Percentiles rank a stretch among this genome's conserved stretches.
Conservation (phyloP, 1,140 invertebrate genomes). For the Cotesia vestalis region DNA sequence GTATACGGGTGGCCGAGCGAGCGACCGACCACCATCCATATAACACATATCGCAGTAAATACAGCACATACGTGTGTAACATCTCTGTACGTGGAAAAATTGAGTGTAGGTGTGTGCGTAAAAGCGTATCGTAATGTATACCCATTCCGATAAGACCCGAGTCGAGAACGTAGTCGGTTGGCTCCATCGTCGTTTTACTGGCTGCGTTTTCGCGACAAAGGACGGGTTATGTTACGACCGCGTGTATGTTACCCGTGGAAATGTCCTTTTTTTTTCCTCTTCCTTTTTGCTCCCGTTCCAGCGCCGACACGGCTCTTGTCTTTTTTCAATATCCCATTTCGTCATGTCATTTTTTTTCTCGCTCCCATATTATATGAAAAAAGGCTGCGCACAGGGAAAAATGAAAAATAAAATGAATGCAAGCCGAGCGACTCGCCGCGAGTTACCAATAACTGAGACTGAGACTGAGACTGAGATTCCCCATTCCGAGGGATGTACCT, state of each 20-base stretch:
- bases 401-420: constrained; percentile 11
- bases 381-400: not conserved
- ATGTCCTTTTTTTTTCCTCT: constrained; percentile 30
- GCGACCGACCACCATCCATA: too few relatives aligned
- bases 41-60: not conserved
- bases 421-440: constrained; percentile 28
- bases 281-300: not conserved
- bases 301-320: constrained; percentile 2
- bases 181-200: constrained; percentile 34
- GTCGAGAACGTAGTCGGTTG: constrained; percentile 34
- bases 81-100: constrained; percentile 26
- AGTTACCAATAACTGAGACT: constrained; percentile 28
- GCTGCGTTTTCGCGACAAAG: constrained; percentile 49
- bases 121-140: constrained; percentile 50
- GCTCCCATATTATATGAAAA: constrained; percentile 2
- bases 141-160: constrained; percentile 51
- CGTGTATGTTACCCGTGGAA: constrained; percentile 41
- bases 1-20: not conserved
- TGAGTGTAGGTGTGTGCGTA: constrained; percentile 31
- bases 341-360: constrained; percentile 20
- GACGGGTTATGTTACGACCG: constrained; percentile 53
- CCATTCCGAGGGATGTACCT: constrained; percentile 18
- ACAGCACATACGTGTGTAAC: constrained; percentile 12
- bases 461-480: not conserved
- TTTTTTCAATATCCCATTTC: constrained; percentile 28